Evolutionary conservation across 2,113 vertebrate genomes (phyloP).

Genomic region (Xenopus borealis): DNA sequence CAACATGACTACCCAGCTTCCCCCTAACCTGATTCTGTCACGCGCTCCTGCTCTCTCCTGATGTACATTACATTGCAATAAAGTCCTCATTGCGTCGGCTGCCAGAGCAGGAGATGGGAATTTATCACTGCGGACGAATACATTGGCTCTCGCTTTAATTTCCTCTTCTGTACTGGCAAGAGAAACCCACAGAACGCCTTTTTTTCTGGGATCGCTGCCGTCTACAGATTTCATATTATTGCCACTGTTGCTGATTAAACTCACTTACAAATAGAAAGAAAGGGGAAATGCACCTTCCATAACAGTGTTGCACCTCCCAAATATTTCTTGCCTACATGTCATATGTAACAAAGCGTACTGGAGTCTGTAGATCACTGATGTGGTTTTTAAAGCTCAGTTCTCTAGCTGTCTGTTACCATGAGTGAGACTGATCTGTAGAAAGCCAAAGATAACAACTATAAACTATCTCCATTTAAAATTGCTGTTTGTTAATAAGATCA

Average conservation of each 20-base stretch:
- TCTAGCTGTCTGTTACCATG: too few species aligned
- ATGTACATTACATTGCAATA: slow-evolving; percentile 67
- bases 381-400: too few species aligned
- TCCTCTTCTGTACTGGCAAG: slow-evolving; percentile 30
- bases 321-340: too few species aligned
- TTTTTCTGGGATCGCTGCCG: not conserved
- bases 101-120: slow-evolving; percentile 68
- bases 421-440: too few species aligned
- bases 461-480: too few species aligned
- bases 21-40: slow-evolving; percentile 84
- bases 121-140: slow-evolving; percentile 65
- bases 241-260: slow-evolving; percentile 11
- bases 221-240: slow-evolving; percentile 11
- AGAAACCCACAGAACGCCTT: slow-evolving; percentile 12
- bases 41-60: slow-evolving; percentile 54
- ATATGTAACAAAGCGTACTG: too few species aligned
- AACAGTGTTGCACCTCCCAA: too few species aligned
- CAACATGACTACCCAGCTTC: slow-evolving; percentile 55
- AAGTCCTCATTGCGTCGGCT: slow-evolving; percentile 69
- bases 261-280: not conserved
- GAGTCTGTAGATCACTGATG: too few species aligned
- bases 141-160: slow-evolving; percentile 45
- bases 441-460: too few species aligned
- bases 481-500: too few species aligned
- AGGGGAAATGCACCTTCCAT: too few species aligned